Base-by-base conservation (phyloP, 2,888 invertebrate genomes). In the Thymelicus lineola region DNA sequence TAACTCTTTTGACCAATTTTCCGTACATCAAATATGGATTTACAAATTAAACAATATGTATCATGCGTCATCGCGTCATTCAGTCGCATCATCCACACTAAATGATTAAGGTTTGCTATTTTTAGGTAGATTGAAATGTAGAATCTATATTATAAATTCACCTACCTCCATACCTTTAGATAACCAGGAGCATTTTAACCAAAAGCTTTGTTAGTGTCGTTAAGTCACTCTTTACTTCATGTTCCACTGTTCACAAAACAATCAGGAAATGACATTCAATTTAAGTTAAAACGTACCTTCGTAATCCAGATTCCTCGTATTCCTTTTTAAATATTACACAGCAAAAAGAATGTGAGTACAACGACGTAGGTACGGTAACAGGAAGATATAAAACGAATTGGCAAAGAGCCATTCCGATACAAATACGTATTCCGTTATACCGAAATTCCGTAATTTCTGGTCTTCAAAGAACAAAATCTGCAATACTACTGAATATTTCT, bases 371-470 rank as follows among this genome's bases (percentile, higher is more conserved):
- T 58, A 69, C 57, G 57, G 61, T 62, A 68, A 62, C 55, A 68
- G 62, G 68, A 62, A 68, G 17, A 57, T 68, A 57, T 58, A 63
- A 69, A 58, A 48, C 69, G 69, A 63, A 62, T 68, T 69, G 69
- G 69, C 69, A 69, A 59, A 64, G 59, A 45, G 70, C 70, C 70
- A 70, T 65, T 45, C 65, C 42, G 53, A 70, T 46, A 65, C 70
- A 70, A 65, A 65, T 71, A 68, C 67, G 63, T 72, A 65, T 70
- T 48, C 63, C 55, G 55, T 55, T 55, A 55, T 55, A 55, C 55
- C 55, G 55, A 55, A 55, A 55, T 55, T 42, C 55, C 64, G 66
- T 62, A 73, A 67, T 68, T 71, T 72, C 66, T 59, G 58, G 42
- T 59, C 63, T 63, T 69, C 69, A 69, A 62, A 69, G 68, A 68